Evolutionary conservation across 2,888 invertebrate species (phyloP).

Genomic region (Cantharis rufa): DNA sequence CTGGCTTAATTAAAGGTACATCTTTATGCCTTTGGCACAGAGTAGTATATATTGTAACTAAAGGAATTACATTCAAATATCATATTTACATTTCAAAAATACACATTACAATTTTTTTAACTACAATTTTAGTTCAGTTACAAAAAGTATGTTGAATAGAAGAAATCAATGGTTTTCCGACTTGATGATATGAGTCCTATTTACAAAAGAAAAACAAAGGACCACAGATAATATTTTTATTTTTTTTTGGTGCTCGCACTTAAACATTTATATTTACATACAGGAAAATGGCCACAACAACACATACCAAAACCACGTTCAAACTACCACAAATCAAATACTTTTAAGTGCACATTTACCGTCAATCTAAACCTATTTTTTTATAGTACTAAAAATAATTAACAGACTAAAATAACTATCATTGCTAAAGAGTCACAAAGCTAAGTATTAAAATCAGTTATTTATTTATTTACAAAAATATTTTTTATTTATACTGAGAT

Average conservation of each 20-base stretch:
- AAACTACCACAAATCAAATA: conserved; percentile 22
- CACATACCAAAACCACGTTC: conserved; percentile 23
- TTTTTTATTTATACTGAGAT: conserved; percentile 4
- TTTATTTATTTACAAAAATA: conserved; percentile 2
- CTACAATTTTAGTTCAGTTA: neutral
- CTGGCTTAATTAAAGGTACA: conserved; percentile 33
- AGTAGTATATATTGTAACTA: conserved; percentile 26
- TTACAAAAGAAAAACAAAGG: conserved; percentile 6
- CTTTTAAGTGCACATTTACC: conserved; percentile 11
- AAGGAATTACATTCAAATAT: neutral
- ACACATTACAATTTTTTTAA: neutral
- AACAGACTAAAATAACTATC: conserved; percentile 18
- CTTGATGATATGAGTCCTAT: conserved; percentile 12
- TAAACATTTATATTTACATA: conserved; percentile 10
- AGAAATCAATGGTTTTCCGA: neutral
- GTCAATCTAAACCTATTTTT: conserved; percentile 13
- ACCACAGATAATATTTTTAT: conserved; percentile 8
- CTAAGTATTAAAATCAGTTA: conserved; percentile 6
- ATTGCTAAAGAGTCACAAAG: conserved; percentile 1
- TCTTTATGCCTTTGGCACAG: conserved; percentile 46
- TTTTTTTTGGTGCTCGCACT: conserved; percentile 16
- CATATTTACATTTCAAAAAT: neutral
- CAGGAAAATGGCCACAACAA: conserved; percentile 19
- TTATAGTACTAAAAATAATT: conserved; percentile 24
- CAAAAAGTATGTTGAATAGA: neutral